Evolutionary conservation across 1,140 invertebrate species (phyloP).

Genomic region (Pseudomyrmex cubaensis): DNA sequence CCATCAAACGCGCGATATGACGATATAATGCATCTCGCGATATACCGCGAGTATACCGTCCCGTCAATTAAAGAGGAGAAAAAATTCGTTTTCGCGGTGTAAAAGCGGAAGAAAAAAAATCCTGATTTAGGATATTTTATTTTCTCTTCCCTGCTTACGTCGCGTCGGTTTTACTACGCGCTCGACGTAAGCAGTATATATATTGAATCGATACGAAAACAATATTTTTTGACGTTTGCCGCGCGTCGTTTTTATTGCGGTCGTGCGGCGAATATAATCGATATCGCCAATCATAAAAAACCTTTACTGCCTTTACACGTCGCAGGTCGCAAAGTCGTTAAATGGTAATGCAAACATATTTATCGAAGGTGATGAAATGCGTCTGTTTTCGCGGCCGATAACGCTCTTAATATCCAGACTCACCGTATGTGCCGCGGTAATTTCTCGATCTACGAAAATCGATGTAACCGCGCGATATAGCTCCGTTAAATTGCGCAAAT

Average conservation of each 20-base stretch:
- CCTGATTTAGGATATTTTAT: conserved; percentile 11
- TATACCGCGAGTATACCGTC: background rate
- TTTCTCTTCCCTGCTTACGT: background rate
- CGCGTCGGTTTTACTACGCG: background rate
- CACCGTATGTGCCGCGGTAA: background rate
- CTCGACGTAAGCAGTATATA: background rate
- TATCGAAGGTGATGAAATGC: conserved; percentile 12
- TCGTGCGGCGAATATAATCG: background rate
- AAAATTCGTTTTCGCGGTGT: conserved; percentile 1
- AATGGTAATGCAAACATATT: conserved; percentile 29
- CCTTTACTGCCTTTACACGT: background rate
- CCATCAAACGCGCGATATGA: background rate
- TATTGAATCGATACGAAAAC: conserved; percentile 54
- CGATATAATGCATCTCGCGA: background rate
- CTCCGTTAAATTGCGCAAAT: no score
- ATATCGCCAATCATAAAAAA: conserved; percentile 24
- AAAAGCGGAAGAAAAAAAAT: conserved; percentile 12
- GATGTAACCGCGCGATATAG: background rate
- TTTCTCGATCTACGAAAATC: conserved; percentile 14
- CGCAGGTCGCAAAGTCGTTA: background rate
- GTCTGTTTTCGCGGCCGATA: conserved; percentile 6
- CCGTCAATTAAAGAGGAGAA: conserved; percentile 17
- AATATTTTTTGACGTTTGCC: conserved; percentile 42
- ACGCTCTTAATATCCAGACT: background rate
- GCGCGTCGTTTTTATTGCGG: conserved; percentile 36